Conservation (phyloP, 2,113 vertebrate species). For the Oriolus oriolus region DNA sequence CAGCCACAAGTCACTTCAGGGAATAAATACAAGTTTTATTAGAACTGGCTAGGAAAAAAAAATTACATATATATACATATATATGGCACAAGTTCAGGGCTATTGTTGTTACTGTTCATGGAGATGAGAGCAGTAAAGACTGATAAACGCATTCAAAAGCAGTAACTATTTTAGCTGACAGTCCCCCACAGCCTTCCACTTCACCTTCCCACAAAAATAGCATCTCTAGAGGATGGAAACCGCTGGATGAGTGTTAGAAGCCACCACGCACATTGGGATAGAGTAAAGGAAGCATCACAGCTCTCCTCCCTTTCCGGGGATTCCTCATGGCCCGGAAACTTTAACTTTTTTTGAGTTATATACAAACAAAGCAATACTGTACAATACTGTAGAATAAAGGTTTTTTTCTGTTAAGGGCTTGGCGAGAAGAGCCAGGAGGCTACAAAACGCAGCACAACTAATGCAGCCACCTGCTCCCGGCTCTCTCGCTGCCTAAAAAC, state of each 20-base stretch:
- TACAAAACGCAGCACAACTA: background rate
- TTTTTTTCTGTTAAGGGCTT: background rate
- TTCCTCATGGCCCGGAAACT: background rate
- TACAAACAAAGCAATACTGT: background rate
- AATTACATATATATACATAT: background rate
- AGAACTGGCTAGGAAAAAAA: background rate
- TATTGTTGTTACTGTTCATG: background rate
- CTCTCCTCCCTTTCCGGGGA: background rate
- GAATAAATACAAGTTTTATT: background rate
- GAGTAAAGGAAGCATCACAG: background rate
- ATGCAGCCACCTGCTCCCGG: background rate
- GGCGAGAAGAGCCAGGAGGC: background rate
- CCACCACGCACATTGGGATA: rapidly evolving
- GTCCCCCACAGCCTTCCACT: background rate
- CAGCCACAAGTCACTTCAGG: background rate
- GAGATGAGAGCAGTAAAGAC: rapidly evolving
- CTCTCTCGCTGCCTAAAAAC: background rate
- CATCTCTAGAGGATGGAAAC: rapidly evolving
- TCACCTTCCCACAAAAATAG: rapidly evolving
- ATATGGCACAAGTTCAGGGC: background rate
- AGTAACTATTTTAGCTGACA: background rate
- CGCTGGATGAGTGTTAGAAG: rapidly evolving
- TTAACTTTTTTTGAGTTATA: background rate
- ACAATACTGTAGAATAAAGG: rapidly evolving
- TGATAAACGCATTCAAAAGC: background rate